Percentiles rank a stretch among this genome's conserved stretches.
These are phyloP conservation scores for Oscheius sp. DNA, from an alignment of 2,888 invertebrate species.

Conservation along the genomic window DNA sequence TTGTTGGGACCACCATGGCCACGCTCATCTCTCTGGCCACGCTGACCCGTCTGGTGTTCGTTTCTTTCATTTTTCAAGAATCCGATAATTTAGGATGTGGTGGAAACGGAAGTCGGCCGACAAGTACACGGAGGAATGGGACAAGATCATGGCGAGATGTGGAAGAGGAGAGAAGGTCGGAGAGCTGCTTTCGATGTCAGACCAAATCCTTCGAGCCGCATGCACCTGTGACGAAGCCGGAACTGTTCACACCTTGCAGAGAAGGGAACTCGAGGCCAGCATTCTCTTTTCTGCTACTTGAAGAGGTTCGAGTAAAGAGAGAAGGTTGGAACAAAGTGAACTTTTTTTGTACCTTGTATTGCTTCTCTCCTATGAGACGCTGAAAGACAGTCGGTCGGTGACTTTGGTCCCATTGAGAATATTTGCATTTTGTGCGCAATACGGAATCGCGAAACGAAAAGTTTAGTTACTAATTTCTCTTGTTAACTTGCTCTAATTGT, in stretches of 20 bases:
- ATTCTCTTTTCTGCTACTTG: background rate
- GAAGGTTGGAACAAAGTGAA: background rate
- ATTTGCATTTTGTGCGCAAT: too few species aligned
- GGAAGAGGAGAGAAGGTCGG: slow-evolving; percentile 29
- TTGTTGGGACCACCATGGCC: slow-evolving; percentile 6
- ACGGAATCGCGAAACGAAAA: too few species aligned
- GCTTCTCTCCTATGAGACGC: too few species aligned
- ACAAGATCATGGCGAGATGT: slow-evolving; percentile 18
- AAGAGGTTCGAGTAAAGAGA: background rate
- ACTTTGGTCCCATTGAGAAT: too few species aligned
- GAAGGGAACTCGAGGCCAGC: background rate
- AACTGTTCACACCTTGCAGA: background rate
- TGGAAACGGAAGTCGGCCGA: slow-evolving; percentile 10
- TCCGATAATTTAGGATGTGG: slow-evolving; percentile 18
- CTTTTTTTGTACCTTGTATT: background rate
- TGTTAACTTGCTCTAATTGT: too few species aligned
- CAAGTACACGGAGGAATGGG: slow-evolving; percentile 21
- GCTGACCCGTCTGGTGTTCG: slow-evolving; percentile 1
- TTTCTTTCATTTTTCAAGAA: background rate
- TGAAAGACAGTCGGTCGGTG: too few species aligned
- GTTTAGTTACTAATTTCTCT: too few species aligned
- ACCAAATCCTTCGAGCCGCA: slow-evolving; percentile 28
- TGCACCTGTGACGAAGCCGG: slow-evolving; percentile 26
- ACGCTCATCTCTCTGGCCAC: slow-evolving; percentile 8
- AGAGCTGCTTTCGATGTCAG: slow-evolving; percentile 20